These are phyloP conservation scores for Agrotis exclamationis DNA, from an alignment of 2,888 invertebrate genomes.

Conservation along the genomic window DNA sequence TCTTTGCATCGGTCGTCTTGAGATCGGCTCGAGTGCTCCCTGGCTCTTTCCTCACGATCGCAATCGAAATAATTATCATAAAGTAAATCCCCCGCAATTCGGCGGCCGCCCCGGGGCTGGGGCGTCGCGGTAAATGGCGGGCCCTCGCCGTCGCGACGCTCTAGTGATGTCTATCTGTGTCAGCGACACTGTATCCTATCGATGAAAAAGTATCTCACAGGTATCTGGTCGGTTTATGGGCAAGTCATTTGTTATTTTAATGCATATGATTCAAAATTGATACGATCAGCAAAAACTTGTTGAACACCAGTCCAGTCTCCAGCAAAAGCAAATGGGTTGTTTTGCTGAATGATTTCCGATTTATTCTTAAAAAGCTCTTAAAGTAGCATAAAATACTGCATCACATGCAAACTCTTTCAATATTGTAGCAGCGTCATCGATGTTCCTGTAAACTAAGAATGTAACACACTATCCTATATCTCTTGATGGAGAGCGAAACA, in stretches of 20 bases:
- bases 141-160: conserved; percentile 76
- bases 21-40: conserved; percentile 79
- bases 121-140: conserved; percentile 83
- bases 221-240: not conserved
- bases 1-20: conserved; percentile 74
- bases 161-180: conserved; percentile 77
- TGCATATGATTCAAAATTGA: conserved; percentile 7
- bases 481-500: conserved; percentile 77
- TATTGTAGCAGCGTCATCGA: conserved; percentile 66
- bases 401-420: conserved; percentile 9
- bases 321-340: not conserved
- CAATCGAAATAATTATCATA: conserved; percentile 91
- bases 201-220: conserved; percentile 62
- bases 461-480: conserved; percentile 69
- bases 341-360: conserved; percentile 10
- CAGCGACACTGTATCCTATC: conserved; percentile 68
- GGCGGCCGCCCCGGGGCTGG: conserved; percentile 82
- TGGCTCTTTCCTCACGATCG: conserved; percentile 84
- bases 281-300: conserved; percentile 8
- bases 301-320: not conserved
- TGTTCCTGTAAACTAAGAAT: conserved; percentile 60
- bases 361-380: not conserved
- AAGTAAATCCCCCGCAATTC: conserved; percentile 90
- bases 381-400: conserved; percentile 6
- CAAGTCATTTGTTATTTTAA: not conserved